A percentile compares a stretch with the other conserved stretches of the same genome.
These are phyloP conservation scores for Protodeltote pygarga DNA, from an alignment of 2,888 invertebrate species.

Conservation along the genomic window DNA sequence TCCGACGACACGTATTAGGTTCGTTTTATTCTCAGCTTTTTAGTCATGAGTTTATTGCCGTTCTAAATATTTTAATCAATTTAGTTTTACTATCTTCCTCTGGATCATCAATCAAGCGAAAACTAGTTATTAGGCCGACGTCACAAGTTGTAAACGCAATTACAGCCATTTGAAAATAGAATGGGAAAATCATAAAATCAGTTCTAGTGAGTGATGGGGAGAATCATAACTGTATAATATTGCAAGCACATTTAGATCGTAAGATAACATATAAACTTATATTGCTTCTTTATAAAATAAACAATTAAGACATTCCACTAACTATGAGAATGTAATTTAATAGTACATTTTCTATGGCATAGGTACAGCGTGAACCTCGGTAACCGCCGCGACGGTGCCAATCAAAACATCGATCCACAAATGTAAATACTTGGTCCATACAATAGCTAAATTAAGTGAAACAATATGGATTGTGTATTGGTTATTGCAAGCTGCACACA, in stretches of 20 bases:
- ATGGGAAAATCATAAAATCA: conserved; percentile 58
- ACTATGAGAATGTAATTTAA: conserved; percentile 43
- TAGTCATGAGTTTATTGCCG: conserved; percentile 68
- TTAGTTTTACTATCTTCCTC: conserved; percentile 65
- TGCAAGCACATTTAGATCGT: conserved; percentile 37
- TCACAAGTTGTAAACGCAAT: conserved; percentile 64
- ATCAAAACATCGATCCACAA: conserved; percentile 67
- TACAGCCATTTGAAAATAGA: conserved; percentile 59
- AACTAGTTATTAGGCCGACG: conserved; percentile 68
- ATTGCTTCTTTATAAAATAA: conserved; percentile 38
- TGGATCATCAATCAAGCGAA: conserved; percentile 76
- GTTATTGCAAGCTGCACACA: conserved; percentile 78
- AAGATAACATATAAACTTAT: conserved; percentile 38
- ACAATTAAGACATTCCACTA: conserved; percentile 38
- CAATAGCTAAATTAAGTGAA: conserved; percentile 85
- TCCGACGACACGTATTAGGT: conserved; percentile 61
- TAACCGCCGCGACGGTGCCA: conserved; percentile 46
- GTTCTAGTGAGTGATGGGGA: conserved; percentile 23
- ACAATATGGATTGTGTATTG: conserved; percentile 85
- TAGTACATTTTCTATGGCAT: conserved; percentile 37
- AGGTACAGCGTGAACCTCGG: conserved; percentile 30
- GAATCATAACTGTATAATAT: conserved; percentile 36
- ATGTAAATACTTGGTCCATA: conserved; percentile 79
- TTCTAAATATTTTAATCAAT: conserved; percentile 78
- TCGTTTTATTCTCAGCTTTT: conserved; percentile 70